These are phyloP conservation scores for Nomada hirtipes DNA, from an alignment of 2,888 invertebrate genomes.

Conservation along the genomic window DNA sequence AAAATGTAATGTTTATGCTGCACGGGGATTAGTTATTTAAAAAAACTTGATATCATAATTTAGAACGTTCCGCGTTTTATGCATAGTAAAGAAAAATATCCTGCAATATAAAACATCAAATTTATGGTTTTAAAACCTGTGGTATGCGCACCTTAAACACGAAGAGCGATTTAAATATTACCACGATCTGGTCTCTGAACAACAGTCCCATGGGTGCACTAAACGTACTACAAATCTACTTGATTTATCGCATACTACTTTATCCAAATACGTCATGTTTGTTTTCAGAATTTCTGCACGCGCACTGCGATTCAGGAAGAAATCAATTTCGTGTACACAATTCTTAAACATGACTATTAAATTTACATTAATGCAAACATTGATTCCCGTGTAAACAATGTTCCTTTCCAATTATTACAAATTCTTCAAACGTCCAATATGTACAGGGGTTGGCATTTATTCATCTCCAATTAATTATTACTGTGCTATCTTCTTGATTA, in stretches of 20 bases:
- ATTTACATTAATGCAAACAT: no score
- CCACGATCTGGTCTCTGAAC: slow-evolving; percentile 2
- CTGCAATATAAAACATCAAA: not conserved
- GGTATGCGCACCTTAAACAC: slow-evolving; percentile 1
- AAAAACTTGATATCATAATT: not conserved
- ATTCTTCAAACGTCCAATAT: no score
- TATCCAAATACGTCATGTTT: not conserved
- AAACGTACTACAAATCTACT: slow-evolving; percentile 26
- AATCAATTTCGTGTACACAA: no score
- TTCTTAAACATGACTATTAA: no score
- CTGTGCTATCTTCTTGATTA: no score
- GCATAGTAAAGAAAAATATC: not conserved
- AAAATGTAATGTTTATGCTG: no score
- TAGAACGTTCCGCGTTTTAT: not conserved
- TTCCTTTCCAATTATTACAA: no score
- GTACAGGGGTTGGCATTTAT: no score
- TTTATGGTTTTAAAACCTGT: slow-evolving; percentile 16
- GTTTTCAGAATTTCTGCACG: not conserved
- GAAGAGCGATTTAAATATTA: slow-evolving; percentile 13
- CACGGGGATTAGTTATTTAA: no score
- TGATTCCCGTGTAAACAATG: no score
- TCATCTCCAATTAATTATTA: no score
- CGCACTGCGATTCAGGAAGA: no score
- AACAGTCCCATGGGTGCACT: slow-evolving; percentile 20
- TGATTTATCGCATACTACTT: slow-evolving; percentile 30